Conservation (phyloP, 2,888 invertebrate species). For the Euplagia quadripunctaria region DNA sequence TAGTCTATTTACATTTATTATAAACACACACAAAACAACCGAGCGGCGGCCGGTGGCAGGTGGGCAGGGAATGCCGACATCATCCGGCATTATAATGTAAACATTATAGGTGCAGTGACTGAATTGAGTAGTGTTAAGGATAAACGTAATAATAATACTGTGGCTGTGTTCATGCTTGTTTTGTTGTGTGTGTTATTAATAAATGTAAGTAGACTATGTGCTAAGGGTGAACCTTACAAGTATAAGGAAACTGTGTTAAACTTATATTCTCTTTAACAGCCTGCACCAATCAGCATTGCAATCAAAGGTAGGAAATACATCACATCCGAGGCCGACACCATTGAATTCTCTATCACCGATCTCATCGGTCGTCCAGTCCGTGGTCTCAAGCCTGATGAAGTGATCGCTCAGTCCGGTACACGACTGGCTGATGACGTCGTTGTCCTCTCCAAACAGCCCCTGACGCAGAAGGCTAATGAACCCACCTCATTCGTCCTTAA, state of each 20-base stretch:
- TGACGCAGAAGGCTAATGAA: conserved; percentile 82
- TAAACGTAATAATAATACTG: too few species aligned
- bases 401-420: conserved; percentile 92
- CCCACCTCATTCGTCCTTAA: conserved; percentile 92
- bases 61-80: too few species aligned
- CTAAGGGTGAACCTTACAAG: too few species aligned
- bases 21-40: too few species aligned
- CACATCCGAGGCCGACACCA: conserved; percentile 90
- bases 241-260: neutral
- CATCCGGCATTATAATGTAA: too few species aligned
- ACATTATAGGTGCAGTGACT: too few species aligned
- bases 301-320: conserved; percentile 93
- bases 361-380: conserved; percentile 91
- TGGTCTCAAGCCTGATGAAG: conserved; percentile 88
- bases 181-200: too few species aligned
- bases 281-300: conserved; percentile 94
- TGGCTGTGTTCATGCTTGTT: too few species aligned
- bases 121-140: too few species aligned
- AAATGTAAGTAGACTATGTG: too few species aligned
- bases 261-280: conserved; percentile 70
- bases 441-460: conserved; percentile 90
- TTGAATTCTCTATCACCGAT: conserved; percentile 91
- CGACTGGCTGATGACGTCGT: conserved; percentile 92
- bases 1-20: too few species aligned
- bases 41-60: too few species aligned